A percentile compares a stretch with the other conserved stretches of the same genome.
These are phyloP conservation scores for Athene noctua DNA, from an alignment of 2,113 vertebrate genomes.

Conservation along the genomic window DNA sequence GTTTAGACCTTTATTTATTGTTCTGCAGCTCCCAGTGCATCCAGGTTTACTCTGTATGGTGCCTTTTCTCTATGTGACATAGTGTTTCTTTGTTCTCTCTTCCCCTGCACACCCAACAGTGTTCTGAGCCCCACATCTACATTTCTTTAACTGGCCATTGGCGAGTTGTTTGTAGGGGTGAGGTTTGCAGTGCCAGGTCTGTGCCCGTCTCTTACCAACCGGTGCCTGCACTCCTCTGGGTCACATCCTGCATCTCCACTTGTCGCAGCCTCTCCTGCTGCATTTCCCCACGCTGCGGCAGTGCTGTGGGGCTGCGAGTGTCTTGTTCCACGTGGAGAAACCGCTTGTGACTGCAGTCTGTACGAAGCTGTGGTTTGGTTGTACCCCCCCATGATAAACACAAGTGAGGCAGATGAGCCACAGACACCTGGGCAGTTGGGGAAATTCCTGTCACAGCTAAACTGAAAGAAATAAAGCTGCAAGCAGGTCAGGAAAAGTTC, in stretches of 20 bases:
- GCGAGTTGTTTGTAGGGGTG: too few relatives aligned
- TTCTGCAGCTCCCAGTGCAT: not conserved
- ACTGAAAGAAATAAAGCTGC: not conserved
- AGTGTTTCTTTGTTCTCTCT: not conserved
- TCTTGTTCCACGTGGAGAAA: not conserved
- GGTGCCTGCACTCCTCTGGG: not conserved
- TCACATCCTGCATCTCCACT: not conserved
- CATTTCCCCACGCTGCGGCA: accelerated
- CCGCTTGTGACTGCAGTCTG: not conserved
- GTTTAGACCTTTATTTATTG: not conserved
- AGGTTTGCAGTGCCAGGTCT: not conserved
- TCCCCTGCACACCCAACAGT: too few relatives aligned
- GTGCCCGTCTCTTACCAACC: not conserved
- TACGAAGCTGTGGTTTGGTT: not conserved
- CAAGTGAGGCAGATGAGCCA: not conserved
- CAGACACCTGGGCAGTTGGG: not conserved
- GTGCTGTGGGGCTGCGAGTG: not conserved
- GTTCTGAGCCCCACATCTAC: not conserved
- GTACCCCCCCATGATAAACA: too few relatives aligned
- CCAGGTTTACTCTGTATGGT: not conserved
- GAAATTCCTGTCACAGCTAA: not conserved
- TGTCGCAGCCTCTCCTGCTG: accelerated
- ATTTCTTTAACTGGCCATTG: not conserved
- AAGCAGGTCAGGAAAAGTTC: not conserved
- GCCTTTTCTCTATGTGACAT: not conserved